These are phyloP conservation scores for Adela reaumurella DNA, from an alignment of 2,888 invertebrate species.

Conservation along the genomic window DNA sequence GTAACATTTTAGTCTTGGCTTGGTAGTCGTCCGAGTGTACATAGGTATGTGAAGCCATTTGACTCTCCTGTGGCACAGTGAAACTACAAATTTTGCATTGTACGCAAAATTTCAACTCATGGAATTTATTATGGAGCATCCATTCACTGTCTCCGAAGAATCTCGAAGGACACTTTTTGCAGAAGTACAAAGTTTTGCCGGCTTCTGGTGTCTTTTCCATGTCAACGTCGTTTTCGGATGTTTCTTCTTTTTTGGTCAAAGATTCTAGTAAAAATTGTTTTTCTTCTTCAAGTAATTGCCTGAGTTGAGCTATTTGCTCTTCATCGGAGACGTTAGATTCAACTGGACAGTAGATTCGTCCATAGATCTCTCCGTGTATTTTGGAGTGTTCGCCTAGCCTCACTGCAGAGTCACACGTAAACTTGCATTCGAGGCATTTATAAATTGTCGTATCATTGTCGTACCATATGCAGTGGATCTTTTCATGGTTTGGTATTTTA, in stretches of 20 bases:
- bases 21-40: constrained; percentile 80
- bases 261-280: constrained; percentile 25
- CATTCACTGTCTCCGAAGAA: constrained; percentile 75
- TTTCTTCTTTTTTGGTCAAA: constrained; percentile 22
- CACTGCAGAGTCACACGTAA: constrained; percentile 69
- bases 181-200: constrained; percentile 61
- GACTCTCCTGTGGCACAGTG: constrained; percentile 66
- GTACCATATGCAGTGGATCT: constrained; percentile 62
- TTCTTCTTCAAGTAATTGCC: constrained; percentile 37
- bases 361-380: constrained; percentile 68
- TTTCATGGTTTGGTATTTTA: constrained; percentile 80
- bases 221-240: constrained; percentile 19
- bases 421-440: constrained; percentile 76
- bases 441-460: constrained; percentile 53
- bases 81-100: constrained; percentile 77
- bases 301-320: constrained; percentile 55
- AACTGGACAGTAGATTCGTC: constrained; percentile 68
- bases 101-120: constrained; percentile 59
- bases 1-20: constrained; percentile 67
- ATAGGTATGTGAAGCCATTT: constrained; percentile 64
- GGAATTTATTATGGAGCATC: constrained; percentile 68
- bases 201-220: constrained; percentile 26
- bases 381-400: constrained; percentile 70
- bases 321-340: constrained; percentile 64
- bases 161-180: constrained; percentile 79